Evolutionary conservation across 2,113 vertebrate species (phyloP).

Genomic region (Gadus chalcogrammus): DNA sequence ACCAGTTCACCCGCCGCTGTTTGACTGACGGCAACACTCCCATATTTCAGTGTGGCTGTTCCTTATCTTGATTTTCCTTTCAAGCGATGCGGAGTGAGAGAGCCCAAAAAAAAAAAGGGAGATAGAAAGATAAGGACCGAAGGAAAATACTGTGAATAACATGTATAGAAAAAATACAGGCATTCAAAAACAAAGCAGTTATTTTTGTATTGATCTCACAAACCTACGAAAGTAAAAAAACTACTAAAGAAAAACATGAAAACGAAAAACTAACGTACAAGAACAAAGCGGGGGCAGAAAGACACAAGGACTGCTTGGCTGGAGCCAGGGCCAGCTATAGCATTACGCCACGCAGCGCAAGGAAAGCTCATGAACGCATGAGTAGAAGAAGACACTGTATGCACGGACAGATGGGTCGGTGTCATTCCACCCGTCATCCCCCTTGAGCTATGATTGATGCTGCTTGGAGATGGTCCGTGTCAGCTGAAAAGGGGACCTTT

Average conservation of each 20-base stretch:
- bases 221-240: background rate
- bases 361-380: background rate
- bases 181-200: too few species aligned
- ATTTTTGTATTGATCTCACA: too few species aligned
- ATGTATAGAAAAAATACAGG: too few species aligned
- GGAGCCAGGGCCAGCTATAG: background rate
- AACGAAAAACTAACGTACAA: background rate
- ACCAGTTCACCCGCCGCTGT: too few species aligned
- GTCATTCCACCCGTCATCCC: conserved; percentile 44
- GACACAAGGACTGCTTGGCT: background rate
- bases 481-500: conserved; percentile 36
- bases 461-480: conserved; percentile 53
- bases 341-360: conserved; percentile 21
- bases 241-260: background rate
- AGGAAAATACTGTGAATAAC: too few species aligned
- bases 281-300: background rate
- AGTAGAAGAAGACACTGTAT: conserved; percentile 19
- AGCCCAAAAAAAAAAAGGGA: background rate
- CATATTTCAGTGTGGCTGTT: too few species aligned
- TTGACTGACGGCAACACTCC: too few species aligned
- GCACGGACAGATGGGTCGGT: conserved; percentile 21
- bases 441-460: conserved; percentile 45
- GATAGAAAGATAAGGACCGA: background rate
- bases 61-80: too few species aligned
- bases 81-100: too few species aligned